Evolutionary conservation across 2,888 invertebrate species (phyloP).

Genomic region (Plagodis pulveraria): DNA sequence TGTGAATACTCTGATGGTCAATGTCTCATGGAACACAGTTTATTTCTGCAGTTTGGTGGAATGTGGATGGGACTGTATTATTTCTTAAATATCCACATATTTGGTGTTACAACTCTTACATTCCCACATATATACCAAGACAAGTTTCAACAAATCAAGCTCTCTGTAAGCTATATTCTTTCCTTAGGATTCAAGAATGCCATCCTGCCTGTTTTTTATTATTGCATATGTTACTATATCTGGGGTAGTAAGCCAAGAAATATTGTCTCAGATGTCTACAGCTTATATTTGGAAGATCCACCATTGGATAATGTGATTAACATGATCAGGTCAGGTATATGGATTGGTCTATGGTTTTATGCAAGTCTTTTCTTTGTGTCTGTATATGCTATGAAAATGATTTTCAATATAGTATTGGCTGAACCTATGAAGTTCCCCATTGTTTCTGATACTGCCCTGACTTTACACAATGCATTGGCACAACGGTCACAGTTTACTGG

Average conservation of each 20-base stretch:
- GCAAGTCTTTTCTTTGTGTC: conserved; percentile 88
- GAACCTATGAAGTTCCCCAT: conserved; percentile 89
- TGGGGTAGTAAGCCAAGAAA: conserved; percentile 84
- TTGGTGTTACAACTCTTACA: conserved; percentile 81
- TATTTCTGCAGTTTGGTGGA: conserved; percentile 88
- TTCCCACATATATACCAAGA: conserved; percentile 90
- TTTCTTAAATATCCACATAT: conserved; percentile 84
- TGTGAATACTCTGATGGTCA: conserved; percentile 76
- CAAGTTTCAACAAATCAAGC: conserved; percentile 88
- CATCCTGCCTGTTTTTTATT: conserved; percentile 86
- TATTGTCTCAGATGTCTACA: conserved; percentile 80
- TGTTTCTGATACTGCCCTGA: conserved; percentile 75
- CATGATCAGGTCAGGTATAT: conserved; percentile 75
- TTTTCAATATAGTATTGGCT: conserved; percentile 89
- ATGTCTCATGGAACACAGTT: conserved; percentile 88
- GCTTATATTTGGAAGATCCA: conserved; percentile 80
- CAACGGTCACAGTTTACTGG: conserved; percentile 88
- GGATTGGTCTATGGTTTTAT: conserved; percentile 89
- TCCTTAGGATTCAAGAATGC: conserved; percentile 85
- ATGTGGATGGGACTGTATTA: conserved; percentile 87
- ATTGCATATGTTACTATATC: conserved; percentile 85
- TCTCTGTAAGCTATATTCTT: conserved; percentile 83
- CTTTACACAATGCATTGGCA: conserved; percentile 86
- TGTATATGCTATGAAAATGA: conserved; percentile 88
- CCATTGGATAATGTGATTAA: conserved; percentile 78